Percentiles rank a stretch among this genome's conserved stretches.
Evolutionary conservation across 2,113 vertebrate genomes (phyloP).

Genomic region (Ia io): DNA sequence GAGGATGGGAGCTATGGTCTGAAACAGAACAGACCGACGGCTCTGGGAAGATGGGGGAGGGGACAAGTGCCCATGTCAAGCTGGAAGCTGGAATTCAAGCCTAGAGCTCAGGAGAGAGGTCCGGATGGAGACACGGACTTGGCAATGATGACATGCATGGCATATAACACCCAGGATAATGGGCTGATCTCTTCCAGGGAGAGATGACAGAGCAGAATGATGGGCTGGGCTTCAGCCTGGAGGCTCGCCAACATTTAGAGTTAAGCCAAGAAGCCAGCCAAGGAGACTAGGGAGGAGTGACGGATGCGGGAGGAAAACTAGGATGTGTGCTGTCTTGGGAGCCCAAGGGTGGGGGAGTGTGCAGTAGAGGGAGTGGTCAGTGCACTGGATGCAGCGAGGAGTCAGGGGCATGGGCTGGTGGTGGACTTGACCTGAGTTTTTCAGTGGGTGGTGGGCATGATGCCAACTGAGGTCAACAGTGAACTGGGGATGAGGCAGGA

Average conservation of each 20-base stretch:
- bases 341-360: neutral
- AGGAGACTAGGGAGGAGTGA: neutral
- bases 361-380: neutral
- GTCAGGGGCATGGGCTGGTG: neutral
- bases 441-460: neutral
- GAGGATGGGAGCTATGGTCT: neutral
- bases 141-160: neutral
- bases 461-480: neutral
- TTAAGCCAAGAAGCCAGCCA: neutral
- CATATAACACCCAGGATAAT: neutral
- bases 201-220: neutral
- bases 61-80: too few relatives aligned
- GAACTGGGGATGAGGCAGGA: neutral
- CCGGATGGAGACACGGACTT: neutral
- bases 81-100: neutral
- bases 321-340: neutral
- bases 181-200: neutral
- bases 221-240: neutral
- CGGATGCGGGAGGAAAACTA: rapidly evolving
- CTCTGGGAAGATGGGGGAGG: neutral
- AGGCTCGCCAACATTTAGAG: neutral
- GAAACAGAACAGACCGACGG: too few relatives aligned
- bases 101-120: neutral
- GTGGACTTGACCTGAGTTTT: neutral
- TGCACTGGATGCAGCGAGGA: rapidly evolving